phyloP scores from a whole-genome alignment of 2,888 invertebrate species.

The Spialia ferax region DNA sequence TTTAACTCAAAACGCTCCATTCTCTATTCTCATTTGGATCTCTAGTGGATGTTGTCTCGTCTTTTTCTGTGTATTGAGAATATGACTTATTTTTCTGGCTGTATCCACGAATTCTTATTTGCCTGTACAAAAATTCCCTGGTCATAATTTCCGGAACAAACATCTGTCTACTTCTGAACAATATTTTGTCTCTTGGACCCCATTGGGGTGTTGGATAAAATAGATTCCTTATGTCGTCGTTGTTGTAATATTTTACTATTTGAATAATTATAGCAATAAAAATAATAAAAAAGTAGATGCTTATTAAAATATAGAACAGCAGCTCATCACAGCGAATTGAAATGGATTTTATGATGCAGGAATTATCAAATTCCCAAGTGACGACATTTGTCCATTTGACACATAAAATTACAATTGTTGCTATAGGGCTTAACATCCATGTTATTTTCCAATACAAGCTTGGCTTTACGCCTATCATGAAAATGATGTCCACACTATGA shows the following conservation, averaged over 20 bases:
- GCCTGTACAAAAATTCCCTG: slow-evolving; percentile 79
- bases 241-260: slow-evolving; percentile 51
- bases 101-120: slow-evolving; percentile 74
- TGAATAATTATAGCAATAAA: slow-evolving; percentile 56
- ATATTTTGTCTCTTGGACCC: slow-evolving; percentile 71
- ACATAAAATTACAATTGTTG: slow-evolving; percentile 55
- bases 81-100: slow-evolving; percentile 48
- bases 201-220: slow-evolving; percentile 61
- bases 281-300: slow-evolving; percentile 54
- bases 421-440: slow-evolving; percentile 70
- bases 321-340: slow-evolving; percentile 53
- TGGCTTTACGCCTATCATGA: slow-evolving; percentile 79
- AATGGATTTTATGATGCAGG: slow-evolving; percentile 53
- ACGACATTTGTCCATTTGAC: slow-evolving; percentile 51
- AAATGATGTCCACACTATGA: slow-evolving; percentile 74
- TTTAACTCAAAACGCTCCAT: slow-evolving; percentile 66
- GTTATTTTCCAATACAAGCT: slow-evolving; percentile 71
- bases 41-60: slow-evolving; percentile 37
- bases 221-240: slow-evolving; percentile 50
- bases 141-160: slow-evolving; percentile 83
- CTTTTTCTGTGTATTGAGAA: slow-evolving; percentile 35
- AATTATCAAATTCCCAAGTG: slow-evolving; percentile 51
- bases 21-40: slow-evolving; percentile 50
- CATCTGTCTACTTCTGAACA: slow-evolving; percentile 76
- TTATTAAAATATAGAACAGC: slow-evolving; percentile 58